A percentile compares a stretch with the other conserved stretches of the same genome.
These are phyloP conservation scores for Cephus runcator DNA, from an alignment of 2,888 invertebrate species.

Conservation along the genomic window DNA sequence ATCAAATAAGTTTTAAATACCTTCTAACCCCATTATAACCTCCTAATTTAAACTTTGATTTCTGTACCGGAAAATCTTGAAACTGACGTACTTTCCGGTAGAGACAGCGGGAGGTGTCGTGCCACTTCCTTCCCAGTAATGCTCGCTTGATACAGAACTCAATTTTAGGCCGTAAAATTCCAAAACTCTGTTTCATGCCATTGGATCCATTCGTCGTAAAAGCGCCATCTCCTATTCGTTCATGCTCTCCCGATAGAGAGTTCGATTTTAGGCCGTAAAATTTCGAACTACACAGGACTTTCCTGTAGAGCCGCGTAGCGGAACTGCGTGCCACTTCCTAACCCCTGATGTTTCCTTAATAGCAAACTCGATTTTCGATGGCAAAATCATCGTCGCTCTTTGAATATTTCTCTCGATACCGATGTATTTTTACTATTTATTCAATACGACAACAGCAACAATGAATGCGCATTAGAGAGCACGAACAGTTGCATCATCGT, in stretches of 20 bases:
- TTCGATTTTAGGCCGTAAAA: neutral
- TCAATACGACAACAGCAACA: neutral
- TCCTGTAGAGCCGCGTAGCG: neutral
- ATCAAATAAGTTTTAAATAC: neutral
- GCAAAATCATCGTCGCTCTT: neutral
- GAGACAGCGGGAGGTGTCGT: neutral
- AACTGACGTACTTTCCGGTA: neutral
- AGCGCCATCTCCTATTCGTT: neutral
- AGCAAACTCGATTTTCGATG: neutral
- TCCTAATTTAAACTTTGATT: neutral
- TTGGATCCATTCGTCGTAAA: neutral
- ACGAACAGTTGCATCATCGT: neutral
- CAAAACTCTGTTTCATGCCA: neutral
- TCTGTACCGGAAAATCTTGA: neutral
- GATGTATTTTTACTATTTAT: neutral
- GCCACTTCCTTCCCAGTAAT: neutral
- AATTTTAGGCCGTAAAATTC: neutral
- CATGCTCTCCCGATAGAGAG: neutral
- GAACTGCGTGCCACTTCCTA: neutral
- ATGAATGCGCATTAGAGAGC: neutral
- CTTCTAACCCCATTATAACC: neutral
- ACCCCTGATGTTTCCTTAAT: neutral
- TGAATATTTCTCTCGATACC: neutral
- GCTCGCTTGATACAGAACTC: neutral
- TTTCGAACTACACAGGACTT: neutral